Conservation (phyloP, 1,140 invertebrate genomes). For the Copidosoma floridanum region DNA sequence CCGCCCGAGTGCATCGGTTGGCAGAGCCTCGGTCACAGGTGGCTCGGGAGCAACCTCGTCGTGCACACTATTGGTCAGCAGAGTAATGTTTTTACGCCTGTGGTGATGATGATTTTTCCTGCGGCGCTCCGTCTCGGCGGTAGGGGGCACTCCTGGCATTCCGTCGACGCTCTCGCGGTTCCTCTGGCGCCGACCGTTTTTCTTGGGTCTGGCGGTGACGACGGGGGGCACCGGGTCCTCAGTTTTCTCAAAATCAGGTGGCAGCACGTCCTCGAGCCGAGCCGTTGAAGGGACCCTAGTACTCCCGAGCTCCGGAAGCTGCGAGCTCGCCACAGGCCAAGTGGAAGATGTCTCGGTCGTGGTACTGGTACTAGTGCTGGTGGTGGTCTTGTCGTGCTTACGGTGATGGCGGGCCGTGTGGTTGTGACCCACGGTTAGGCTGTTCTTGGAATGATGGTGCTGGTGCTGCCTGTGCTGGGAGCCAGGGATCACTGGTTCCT, state of each 20-base stretch:
- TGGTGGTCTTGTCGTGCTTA: conserved; percentile 39
- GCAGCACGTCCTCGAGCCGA: neutral
- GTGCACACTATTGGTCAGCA: conserved; percentile 50
- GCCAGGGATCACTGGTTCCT: neutral
- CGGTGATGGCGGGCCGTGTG: conserved; percentile 47
- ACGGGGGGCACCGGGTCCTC: conserved; percentile 1
- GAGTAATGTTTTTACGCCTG: conserved; percentile 42
- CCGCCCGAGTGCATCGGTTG: too few species aligned
- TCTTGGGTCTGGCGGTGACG: conserved; percentile 31
- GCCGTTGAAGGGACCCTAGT: too few species aligned
- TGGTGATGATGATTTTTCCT: conserved; percentile 41
- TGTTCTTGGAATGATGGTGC: neutral
- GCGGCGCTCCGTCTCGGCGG: conserved; percentile 32
- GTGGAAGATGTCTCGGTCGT: too few species aligned
- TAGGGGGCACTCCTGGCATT: conserved; percentile 17
- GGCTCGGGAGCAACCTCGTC: neutral
- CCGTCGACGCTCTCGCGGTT: conserved; percentile 19
- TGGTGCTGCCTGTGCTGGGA: neutral
- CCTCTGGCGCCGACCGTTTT: conserved; percentile 34
- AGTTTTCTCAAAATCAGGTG: conserved; percentile 10
- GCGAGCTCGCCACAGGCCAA: too few species aligned
- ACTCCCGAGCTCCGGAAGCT: too few species aligned
- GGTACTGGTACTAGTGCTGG: too few species aligned
- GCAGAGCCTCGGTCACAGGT: too few species aligned
- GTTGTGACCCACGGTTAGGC: neutral